Evolutionary conservation across 1,140 invertebrate species (phyloP), one percentile per base, ranked within the genome.

Genomic region (Colletes gigas): DNA sequence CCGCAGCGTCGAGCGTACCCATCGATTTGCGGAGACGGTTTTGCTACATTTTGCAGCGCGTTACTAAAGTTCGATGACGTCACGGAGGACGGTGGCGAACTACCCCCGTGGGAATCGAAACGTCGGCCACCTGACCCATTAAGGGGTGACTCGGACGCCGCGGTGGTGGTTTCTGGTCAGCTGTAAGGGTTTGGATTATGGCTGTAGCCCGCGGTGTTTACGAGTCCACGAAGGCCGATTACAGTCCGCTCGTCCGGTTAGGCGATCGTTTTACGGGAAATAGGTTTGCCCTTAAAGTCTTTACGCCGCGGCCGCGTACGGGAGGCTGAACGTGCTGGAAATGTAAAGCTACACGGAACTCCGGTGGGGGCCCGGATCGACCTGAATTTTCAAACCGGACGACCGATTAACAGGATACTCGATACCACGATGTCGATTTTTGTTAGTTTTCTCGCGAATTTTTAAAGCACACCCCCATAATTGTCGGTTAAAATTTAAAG

Each of bases 161-260:
- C 74, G 69, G 78, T 78, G 52, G 62, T 85, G 80, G 77, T 86
- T 90, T 82, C 84, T 83, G 87, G 88, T 89, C 88, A 89, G 85
- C 79, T 81, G 80, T 84, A 85, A 84, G 87, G 81, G 82, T 81
- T 88, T 75, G 83, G 78, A 88, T 90, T 89, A 89, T 83, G 74
- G 89, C 84, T 85, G 83, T 83, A 85, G 78, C 74, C 82, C 66
- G 70, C 74, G 82, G 83, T 88, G 83, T 91, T 91, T 91, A 91
- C 85, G 90, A 90, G 88, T 87, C 90, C 83, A 81, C 86, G 74
- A 89, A 89, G 89, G 83, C 89, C 90, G 89, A 88, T 91, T 91
- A 91, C 86, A 76, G 82, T 82, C 83, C 79, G 78, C 70, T 79
- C 39, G 69, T 75, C 78, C 67, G 63, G 67, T 83, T 72, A 54